Evolutionary conservation across 2,888 invertebrate species (phyloP).

Genomic region (Philhelius pedissequus): DNA sequence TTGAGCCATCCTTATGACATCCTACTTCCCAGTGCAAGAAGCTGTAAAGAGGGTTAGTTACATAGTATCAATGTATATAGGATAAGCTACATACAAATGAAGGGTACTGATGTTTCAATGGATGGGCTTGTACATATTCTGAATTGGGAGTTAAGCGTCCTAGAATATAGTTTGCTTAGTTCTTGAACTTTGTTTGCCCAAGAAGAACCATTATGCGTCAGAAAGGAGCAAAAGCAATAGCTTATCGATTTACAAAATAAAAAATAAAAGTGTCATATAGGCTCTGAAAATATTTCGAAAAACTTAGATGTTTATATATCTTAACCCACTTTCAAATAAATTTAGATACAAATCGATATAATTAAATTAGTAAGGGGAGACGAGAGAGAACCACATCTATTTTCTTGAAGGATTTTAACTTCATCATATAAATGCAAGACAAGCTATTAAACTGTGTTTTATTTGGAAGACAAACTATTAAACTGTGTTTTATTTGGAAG

Average conservation of each 20-base stretch:
- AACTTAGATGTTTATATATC: no score
- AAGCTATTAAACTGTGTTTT: no score
- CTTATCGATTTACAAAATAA: not conserved
- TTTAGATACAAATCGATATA: no score
- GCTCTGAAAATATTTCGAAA: no score
- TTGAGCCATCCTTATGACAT: not conserved
- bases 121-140: not conserved
- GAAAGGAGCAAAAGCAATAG: not conserved
- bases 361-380: no score
- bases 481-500: no score
- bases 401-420: no score
- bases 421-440: no score
- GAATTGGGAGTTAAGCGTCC: not conserved
- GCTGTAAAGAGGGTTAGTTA: not conserved
- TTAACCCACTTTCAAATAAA: no score
- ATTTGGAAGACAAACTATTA: no score
- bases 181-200: not conserved
- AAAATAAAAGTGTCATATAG: not conserved
- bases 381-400: no score
- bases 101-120: not conserved
- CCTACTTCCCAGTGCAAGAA: not conserved
- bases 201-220: not conserved
- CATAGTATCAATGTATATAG: no score
- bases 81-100: not conserved
- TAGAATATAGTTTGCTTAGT: slow-evolving; percentile 1